Percentiles rank a stretch among this genome's conserved stretches.
Conservation (phyloP, 1,140 invertebrate genomes). For the Hyles vespertilio region DNA sequence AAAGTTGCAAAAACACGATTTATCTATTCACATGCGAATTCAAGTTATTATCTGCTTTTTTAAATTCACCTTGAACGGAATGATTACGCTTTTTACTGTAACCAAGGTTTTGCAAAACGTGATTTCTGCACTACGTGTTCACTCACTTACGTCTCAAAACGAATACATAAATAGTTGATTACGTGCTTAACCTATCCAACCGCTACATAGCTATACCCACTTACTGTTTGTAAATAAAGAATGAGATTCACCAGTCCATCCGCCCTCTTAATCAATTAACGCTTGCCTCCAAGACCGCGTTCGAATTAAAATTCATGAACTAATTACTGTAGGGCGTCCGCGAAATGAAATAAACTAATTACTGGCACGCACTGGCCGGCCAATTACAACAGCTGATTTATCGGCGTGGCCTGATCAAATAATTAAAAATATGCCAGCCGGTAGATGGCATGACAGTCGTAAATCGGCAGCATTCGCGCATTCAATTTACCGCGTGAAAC, state of each 20-base stretch:
- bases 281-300: constrained; percentile 25
- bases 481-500: constrained; percentile 60
- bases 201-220: constrained; percentile 7
- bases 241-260: constrained; percentile 7
- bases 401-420: constrained; percentile 67
- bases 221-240: constrained; percentile 11
- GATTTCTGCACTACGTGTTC: too few relatives aligned
- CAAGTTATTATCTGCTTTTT: too few relatives aligned
- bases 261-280: constrained; percentile 23
- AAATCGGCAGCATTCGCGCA: constrained; percentile 43
- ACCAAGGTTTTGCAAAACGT: too few relatives aligned
- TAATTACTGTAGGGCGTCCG: constrained; percentile 52
- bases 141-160: too few relatives aligned
- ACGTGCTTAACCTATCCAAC: constrained; percentile 1
- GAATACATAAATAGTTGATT: background rate
- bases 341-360: constrained; percentile 62
- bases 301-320: constrained; percentile 59
- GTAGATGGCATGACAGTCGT: constrained; percentile 37
- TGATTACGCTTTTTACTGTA: too few relatives aligned
- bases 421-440: constrained; percentile 62
- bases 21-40: too few relatives aligned
- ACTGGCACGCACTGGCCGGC: constrained; percentile 39
- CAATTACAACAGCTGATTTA: constrained; percentile 64
- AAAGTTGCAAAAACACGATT: too few relatives aligned
- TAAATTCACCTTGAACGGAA: too few relatives aligned